Conservation (phyloP, 2,797 vertebrate genomes). For the Microctenopoma lineatum region DNA sequence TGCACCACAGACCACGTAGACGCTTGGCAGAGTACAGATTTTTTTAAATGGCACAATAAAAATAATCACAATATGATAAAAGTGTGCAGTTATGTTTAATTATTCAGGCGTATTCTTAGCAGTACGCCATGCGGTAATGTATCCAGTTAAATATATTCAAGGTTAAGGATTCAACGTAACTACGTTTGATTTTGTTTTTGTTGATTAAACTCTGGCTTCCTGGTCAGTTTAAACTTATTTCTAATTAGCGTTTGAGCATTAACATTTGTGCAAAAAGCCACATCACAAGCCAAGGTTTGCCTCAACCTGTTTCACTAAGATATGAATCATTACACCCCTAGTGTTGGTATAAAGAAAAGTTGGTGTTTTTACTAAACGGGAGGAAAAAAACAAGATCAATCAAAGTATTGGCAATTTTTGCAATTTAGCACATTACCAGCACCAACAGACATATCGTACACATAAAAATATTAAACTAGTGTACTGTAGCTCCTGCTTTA, state of each 20-base stretch:
- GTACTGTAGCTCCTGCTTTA: constrained; percentile 21
- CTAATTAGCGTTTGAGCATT: constrained; percentile 3
- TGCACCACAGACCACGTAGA: not conserved
- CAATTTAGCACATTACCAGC: constrained; percentile 25
- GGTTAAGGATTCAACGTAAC: not conserved
- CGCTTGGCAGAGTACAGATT: too few species aligned
- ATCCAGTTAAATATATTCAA: not conserved
- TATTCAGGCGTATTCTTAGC: not conserved
- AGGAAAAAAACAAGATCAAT: constrained; percentile 79
- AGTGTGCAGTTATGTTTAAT: not conserved
- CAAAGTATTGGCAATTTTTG: not conserved
- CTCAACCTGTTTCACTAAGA: constrained; percentile 1
- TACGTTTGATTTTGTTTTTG: not conserved
- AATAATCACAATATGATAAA: not conserved
- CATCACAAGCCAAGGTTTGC: constrained; percentile 58
- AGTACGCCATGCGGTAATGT: not conserved
- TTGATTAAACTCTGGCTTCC: not conserved
- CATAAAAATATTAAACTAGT: constrained; percentile 18
- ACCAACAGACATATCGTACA: constrained; percentile 55
- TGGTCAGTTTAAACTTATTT: not conserved
- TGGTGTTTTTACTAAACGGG: constrained; percentile 76
- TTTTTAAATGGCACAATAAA: not conserved
- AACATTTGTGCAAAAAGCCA: not conserved
- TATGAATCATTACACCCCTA: constrained; percentile 44
- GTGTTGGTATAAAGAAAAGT: constrained; percentile 63